A percentile compares a stretch with the other conserved stretches of the same genome.
Evolutionary conservation across 2,797 vertebrate genomes (phyloP).

Genomic region (Cossypha polioptera): DNA sequence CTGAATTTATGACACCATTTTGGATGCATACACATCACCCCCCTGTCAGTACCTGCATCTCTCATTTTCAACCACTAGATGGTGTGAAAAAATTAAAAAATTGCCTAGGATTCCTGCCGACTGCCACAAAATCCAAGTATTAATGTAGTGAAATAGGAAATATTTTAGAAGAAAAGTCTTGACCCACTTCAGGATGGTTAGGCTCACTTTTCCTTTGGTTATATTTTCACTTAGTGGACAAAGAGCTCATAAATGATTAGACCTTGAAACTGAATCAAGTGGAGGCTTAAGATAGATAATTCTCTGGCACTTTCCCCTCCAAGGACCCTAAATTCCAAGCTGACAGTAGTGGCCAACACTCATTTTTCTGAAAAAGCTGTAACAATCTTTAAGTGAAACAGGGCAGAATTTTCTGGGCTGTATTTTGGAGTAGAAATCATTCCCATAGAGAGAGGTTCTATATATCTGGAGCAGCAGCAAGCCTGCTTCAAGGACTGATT

Average conservation of each 20-base stretch:
- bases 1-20: slow-evolving; percentile 76
- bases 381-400: background rate
- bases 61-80: slow-evolving; percentile 79
- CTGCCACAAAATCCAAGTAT: slow-evolving; percentile 31
- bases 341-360: slow-evolving; percentile 28
- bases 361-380: slow-evolving; percentile 54
- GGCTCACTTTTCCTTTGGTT: slow-evolving; percentile 24
- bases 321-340: slow-evolving; percentile 55
- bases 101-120: slow-evolving; percentile 20
- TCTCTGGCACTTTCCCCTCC: slow-evolving; percentile 31
- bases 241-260: slow-evolving; percentile 37
- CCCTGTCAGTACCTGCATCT: slow-evolving; percentile 61
- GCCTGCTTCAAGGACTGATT: slow-evolving; percentile 19
- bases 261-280: slow-evolving; percentile 60
- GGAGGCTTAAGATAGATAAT: slow-evolving; percentile 52
- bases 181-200: background rate
- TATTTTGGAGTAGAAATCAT: slow-evolving; percentile 51
- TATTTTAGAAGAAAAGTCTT: slow-evolving; percentile 39
- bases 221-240: slow-evolving; percentile 32
- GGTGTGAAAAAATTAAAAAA: slow-evolving; percentile 77
- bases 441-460: background rate
- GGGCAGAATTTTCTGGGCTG: background rate
- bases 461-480: slow-evolving; percentile 3
- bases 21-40: slow-evolving; percentile 35
- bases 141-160: slow-evolving; percentile 32